Conservation (phyloP, 2,113 vertebrate species). For the Daboia siamensis region DNA sequence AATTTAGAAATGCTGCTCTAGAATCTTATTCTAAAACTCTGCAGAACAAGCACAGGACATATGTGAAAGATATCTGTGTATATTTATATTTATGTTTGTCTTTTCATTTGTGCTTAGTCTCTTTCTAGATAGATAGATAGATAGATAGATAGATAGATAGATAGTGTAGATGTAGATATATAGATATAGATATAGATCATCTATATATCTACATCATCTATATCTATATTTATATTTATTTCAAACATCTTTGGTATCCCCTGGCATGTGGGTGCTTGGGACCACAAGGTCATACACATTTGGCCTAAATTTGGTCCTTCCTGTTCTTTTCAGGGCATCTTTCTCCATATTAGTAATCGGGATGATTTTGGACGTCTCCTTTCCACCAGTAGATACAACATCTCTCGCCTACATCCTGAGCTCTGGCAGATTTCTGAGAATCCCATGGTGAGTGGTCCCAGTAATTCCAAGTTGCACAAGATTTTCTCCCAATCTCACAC, state of each 20-base stretch:
- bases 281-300: too few species aligned
- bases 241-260: background rate
- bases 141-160: too few species aligned
- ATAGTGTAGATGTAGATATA: too few species aligned
- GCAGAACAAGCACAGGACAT: background rate
- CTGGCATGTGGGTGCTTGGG: background rate
- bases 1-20: background rate
- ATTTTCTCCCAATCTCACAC: background rate
- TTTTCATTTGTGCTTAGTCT: too few species aligned
- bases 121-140: too few species aligned
- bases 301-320: background rate
- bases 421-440: conserved; percentile 82
- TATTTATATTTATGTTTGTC: background rate
- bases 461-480: too few species aligned
- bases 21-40: background rate
- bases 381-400: conserved; percentile 70
- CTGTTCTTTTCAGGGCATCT: conserved; percentile 65
- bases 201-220: too few species aligned
- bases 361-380: conserved; percentile 76
- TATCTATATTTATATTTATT: background rate
- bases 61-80: background rate
- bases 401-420: conserved; percentile 70
- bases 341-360: conserved; percentile 76
- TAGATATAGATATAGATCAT: too few species aligned
- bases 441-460: conserved; percentile 62